Evolutionary conservation across 1,140 invertebrate genomes (phyloP), one percentile per base, ranked within the genome.

Genomic region (Druon quercuslanigerum): DNA sequence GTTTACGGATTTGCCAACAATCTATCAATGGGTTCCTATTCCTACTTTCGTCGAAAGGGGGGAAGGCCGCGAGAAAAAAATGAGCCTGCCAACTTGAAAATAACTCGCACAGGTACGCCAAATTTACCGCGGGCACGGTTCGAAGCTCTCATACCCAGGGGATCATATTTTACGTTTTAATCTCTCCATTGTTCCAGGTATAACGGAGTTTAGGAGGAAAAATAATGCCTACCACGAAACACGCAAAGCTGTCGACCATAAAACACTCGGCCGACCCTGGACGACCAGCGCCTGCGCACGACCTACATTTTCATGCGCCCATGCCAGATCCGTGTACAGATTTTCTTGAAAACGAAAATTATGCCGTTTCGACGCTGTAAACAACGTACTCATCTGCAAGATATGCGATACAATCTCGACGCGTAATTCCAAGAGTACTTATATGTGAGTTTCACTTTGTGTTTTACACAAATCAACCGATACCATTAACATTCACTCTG

Each of bases 91-190:
- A 40, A 66, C 33, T 66, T 66, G 60, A 66, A 66, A 66, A 66
- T 66, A 66, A 66, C 25, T 40, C 60, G 60, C 60, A 40, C 60
- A 66, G 60, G 60, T 66, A 66, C 25, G 25, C 14, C 16, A 74
- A 54, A 71, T 74, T 66, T 50, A 71, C 66, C 75, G 78, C 72
- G 72, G 33, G 77, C 72, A 81, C 80, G 52, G 76, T 77, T 70
- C 76, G 80, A 78, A 74, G 46, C 77, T 72, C 83, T 79, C 78
- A 83, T 81, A 81, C 82, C 79, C 75, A 66, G 73, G 87, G 85
- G 86, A 87, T 90, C 88, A 90, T 91, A 91, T 90, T 91, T 91
- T 90, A 91, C 85, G 87, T 91, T 91, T 90, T 90, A 91, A 91
- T 91, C 90, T 91, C 89, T 89, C 90, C 90, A 91, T 91, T 91